Percentiles rank a stretch among this genome's conserved stretches.
Evolutionary conservation across 1,140 invertebrate species (phyloP).

Genomic region (Oryzaephilus surinamensis): DNA sequence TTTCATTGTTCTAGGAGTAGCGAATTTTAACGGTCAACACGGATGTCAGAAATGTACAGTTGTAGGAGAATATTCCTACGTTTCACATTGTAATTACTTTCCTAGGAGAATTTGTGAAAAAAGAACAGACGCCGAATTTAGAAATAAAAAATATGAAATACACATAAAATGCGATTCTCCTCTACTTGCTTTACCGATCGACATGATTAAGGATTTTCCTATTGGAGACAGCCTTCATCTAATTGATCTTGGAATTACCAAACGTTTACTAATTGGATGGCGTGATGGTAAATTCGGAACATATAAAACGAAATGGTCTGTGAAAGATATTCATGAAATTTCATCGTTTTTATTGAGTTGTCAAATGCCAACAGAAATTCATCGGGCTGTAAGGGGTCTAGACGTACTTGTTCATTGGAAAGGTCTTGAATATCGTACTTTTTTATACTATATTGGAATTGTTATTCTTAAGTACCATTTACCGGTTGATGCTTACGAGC

Average conservation of each 20-base stretch:
- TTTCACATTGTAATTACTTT: slow-evolving; percentile 16
- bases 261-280: slow-evolving; percentile 13
- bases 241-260: slow-evolving; percentile 21
- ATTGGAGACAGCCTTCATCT: slow-evolving; percentile 21
- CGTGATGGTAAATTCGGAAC: slow-evolving; percentile 6
- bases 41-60: slow-evolving; percentile 16
- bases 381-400: slow-evolving; percentile 14
- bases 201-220: slow-evolving; percentile 21
- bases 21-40: slow-evolving; percentile 14
- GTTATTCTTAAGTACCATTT: slow-evolving; percentile 21
- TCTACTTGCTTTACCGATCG: slow-evolving; percentile 13
- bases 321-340: slow-evolving; percentile 1
- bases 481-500: no score
- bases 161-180: slow-evolving; percentile 19
- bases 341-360: slow-evolving; percentile 6
- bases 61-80: slow-evolving; percentile 16
- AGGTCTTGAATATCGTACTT: no score
- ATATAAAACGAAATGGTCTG: slow-evolving; percentile 4
- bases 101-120: slow-evolving; percentile 7
- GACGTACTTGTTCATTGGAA: no score
- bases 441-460: slow-evolving; percentile 18
- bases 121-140: slow-evolving; percentile 17
- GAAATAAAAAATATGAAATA: slow-evolving; percentile 13
- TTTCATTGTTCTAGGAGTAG: slow-evolving; percentile 7
- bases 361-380: slow-evolving; percentile 17